These are phyloP conservation scores for Pseudois nayaur DNA, from an alignment of 2,113 vertebrate genomes.

Conservation along the genomic window DNA sequence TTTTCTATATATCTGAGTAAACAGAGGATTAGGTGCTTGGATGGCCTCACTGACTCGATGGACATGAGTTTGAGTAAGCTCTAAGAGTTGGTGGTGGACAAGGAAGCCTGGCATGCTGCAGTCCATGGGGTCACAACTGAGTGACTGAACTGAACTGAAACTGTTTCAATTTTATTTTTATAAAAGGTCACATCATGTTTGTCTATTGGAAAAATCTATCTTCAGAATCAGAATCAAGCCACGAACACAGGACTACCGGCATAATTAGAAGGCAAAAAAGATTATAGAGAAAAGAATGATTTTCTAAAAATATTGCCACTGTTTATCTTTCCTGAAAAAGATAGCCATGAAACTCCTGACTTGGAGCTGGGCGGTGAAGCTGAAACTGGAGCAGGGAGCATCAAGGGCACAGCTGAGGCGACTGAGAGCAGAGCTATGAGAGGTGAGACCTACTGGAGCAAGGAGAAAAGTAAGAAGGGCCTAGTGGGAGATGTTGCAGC, in stretches of 20 bases:
- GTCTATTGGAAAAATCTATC: background rate
- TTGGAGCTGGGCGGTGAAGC: background rate
- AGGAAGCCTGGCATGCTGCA: background rate
- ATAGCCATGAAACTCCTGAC: background rate
- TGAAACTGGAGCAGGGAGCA: background rate
- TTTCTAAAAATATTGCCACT: background rate
- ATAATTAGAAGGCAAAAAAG: background rate
- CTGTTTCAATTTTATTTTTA: background rate
- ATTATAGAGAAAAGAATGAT: background rate
- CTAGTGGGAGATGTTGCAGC: background rate
- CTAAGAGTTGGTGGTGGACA: background rate
- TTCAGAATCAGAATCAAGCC: background rate
- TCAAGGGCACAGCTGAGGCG: background rate
- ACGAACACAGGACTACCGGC: background rate
- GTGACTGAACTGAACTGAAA: background rate
- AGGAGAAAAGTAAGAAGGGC: background rate
- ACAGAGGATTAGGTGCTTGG: background rate
- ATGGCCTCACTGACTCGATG: background rate
- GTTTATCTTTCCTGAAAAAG: background rate
- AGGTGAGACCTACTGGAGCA: background rate
- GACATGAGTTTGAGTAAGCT: background rate
- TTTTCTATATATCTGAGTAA: background rate
- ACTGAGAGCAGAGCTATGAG: background rate
- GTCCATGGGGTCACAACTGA: background rate
- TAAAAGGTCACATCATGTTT: background rate